Conservation (phyloP, 2,888 invertebrate species). For the Idaea biselata region DNA sequence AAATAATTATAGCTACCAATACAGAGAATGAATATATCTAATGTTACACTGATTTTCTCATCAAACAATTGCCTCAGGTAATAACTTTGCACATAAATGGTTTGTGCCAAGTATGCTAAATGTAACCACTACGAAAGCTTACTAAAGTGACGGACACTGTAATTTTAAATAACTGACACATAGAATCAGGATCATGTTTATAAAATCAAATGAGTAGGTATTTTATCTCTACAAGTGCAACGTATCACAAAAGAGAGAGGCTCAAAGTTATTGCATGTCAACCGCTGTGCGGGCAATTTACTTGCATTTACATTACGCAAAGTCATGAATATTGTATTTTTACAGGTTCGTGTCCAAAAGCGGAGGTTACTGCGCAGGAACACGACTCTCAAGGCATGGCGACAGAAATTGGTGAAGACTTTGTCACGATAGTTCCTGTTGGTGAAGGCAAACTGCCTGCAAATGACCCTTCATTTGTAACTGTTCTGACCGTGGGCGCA, state of each 20-base stretch:
- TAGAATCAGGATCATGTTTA: too few species aligned
- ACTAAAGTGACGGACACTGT: too few species aligned
- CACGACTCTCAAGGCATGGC: slow-evolving; percentile 71
- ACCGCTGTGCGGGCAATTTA: slow-evolving; percentile 49
- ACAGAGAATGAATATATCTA: too few species aligned
- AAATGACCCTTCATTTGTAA: slow-evolving; percentile 76
- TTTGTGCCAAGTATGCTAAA: too few species aligned
- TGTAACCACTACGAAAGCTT: too few species aligned
- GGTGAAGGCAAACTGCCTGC: slow-evolving; percentile 67
- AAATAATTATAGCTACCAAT: too few species aligned
- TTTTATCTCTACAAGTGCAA: not conserved
- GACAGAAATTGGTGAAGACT: slow-evolving; percentile 74
- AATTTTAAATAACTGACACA: too few species aligned
- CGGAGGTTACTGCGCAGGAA: slow-evolving; percentile 49
- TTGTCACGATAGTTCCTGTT: slow-evolving; percentile 81
- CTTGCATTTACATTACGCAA: slow-evolving; percentile 66
- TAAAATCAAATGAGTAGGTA: not conserved
- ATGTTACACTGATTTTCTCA: too few species aligned
- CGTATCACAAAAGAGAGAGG: slow-evolving; percentile 66
- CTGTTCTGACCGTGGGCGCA: slow-evolving; percentile 80
- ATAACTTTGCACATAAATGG: too few species aligned
- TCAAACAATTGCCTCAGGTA: too few species aligned
- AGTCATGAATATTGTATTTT: slow-evolving; percentile 65
- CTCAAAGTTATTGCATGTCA: slow-evolving; percentile 56
- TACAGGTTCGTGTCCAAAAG: slow-evolving; percentile 62